These are phyloP conservation scores for Siniperca scherzeri DNA, from an alignment of 2,797 vertebrate species.

Conservation along the genomic window DNA sequence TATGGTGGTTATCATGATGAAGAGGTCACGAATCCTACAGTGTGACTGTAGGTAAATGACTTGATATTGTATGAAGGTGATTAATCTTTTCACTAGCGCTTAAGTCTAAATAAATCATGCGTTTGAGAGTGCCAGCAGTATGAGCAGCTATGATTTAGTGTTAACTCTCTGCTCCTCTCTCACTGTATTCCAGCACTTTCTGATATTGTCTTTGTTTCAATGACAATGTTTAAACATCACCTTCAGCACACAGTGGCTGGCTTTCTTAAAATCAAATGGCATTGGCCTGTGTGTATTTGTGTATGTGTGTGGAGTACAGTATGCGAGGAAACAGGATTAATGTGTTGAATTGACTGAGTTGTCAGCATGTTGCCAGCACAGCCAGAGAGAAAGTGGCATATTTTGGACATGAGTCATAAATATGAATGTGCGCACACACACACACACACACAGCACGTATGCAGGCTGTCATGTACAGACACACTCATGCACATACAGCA, in stretches of 20 bases:
- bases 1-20: background rate
- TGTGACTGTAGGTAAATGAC: conserved; percentile 19
- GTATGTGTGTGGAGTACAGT: conserved; percentile 36
- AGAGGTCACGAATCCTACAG: conserved; percentile 23
- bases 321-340: conserved; percentile 64
- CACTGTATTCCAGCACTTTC: conserved; percentile 25
- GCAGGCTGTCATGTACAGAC: conserved; percentile 11
- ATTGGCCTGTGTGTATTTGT: conserved; percentile 7
- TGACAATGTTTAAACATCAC: conserved; percentile 46
- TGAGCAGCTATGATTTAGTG: conserved; percentile 49
- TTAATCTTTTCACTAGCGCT: conserved; percentile 39
- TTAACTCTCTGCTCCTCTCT: conserved; percentile 43
- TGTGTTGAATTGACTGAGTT: conserved; percentile 65
- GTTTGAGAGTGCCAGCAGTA: conserved; percentile 46
- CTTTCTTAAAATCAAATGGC: conserved; percentile 53
- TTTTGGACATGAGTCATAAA: conserved; percentile 62
- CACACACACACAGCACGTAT: background rate
- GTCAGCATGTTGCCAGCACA: conserved; percentile 63
- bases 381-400: conserved; percentile 63
- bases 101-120: conserved; percentile 53
- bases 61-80: conserved; percentile 48
- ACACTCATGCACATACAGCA: background rate
- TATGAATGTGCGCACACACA: conserved; percentile 26
- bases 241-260: conserved; percentile 31
- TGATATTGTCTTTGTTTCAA: conserved; percentile 56